Evolutionary conservation across 2,797 vertebrate species (phyloP).

Genomic region (Diceros bicornis): DNA sequence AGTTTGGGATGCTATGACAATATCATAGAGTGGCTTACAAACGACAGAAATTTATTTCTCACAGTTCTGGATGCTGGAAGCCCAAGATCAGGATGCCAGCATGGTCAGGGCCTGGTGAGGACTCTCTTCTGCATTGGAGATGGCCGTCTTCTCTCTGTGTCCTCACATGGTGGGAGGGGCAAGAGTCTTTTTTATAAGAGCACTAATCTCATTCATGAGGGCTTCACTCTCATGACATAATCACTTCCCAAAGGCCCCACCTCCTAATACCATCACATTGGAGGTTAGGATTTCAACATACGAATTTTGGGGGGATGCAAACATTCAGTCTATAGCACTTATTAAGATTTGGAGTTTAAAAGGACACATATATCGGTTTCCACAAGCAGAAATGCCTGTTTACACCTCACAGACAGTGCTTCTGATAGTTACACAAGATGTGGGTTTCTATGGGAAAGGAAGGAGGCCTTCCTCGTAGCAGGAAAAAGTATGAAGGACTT

Average conservation of each 20-base stretch:
- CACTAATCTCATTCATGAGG: not conserved
- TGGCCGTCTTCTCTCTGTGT: not conserved
- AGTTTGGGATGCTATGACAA: not conserved
- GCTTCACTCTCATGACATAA: not conserved
- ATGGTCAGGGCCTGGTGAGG: not conserved
- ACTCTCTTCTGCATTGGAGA: not conserved
- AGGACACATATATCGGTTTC: not conserved
- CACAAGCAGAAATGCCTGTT: not conserved
- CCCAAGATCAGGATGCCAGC: not conserved
- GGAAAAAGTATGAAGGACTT: slow-evolving; percentile 8
- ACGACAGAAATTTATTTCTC: not conserved
- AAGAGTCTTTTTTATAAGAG: not conserved
- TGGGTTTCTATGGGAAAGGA: not conserved
- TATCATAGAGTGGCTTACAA: not conserved
- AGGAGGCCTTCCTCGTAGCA: not conserved
- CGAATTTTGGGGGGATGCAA: not conserved
- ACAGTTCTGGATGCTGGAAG: not conserved
- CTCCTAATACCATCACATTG: not conserved
- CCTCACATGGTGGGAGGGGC: not conserved
- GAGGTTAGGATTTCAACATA: not conserved
- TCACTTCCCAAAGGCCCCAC: not conserved
- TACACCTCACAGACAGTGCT: not conserved
- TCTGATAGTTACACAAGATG: not conserved
- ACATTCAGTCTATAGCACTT: not conserved
- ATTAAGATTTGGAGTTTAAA: not conserved